A percentile compares a stretch with the other conserved stretches of the same genome.
Conservation (phyloP, 2,888 invertebrate genomes). For the Apamea crenata region DNA sequence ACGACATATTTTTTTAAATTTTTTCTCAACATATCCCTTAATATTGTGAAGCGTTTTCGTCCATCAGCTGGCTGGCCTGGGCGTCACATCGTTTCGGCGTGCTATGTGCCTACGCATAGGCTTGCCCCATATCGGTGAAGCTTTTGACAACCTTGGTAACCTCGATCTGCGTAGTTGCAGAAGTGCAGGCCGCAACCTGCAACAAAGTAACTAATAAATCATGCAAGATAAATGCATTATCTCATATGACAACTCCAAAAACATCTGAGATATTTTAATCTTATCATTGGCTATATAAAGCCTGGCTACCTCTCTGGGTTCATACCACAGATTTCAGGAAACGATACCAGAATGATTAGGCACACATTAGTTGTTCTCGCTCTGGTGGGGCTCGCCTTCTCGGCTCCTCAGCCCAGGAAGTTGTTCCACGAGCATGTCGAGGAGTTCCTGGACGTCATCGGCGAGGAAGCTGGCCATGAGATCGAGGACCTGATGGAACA, state of each 20-base stretch:
- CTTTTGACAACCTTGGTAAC: background rate
- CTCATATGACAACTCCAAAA: slow-evolving; percentile 58
- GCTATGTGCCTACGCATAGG: background rate
- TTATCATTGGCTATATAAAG: slow-evolving; percentile 69
- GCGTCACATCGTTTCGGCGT: background rate
- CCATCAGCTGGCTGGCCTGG: background rate
- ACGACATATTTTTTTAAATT: background rate
- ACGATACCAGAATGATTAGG: slow-evolving; percentile 74
- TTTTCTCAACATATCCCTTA: background rate
- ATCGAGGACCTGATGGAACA: slow-evolving; percentile 68
- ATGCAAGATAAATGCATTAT: slow-evolving; percentile 50
- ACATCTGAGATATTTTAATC: slow-evolving; percentile 53
- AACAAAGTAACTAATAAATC: slow-evolving; percentile 19
- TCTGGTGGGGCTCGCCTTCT: slow-evolving; percentile 71
- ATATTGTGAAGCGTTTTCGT: background rate
- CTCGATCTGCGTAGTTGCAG: background rate
- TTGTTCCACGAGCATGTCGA: slow-evolving; percentile 82
- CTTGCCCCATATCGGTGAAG: background rate
- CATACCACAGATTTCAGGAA: slow-evolving; percentile 61
- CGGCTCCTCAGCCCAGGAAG: slow-evolving; percentile 80
- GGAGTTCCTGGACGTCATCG: slow-evolving; percentile 79
- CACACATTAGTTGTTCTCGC: slow-evolving; percentile 72
- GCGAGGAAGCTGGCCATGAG: slow-evolving; percentile 70
- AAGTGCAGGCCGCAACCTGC: background rate
- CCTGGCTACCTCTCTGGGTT: background rate